phyloP scores from a whole-genome alignment of 2,797 vertebrate genomes.

The Sebastes steindachneri region DNA sequence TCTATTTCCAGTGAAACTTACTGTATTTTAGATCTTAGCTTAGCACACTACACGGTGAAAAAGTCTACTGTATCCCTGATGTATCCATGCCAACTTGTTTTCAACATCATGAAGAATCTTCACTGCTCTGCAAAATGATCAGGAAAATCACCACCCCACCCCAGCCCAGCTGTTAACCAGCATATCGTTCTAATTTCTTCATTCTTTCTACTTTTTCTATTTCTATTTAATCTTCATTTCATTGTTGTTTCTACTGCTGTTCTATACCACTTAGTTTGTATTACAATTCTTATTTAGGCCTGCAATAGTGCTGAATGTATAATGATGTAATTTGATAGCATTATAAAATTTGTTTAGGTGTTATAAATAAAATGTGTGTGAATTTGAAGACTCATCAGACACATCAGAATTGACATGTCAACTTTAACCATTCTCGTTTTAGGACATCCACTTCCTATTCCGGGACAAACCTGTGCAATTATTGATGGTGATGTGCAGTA shows the following conservation, averaged over 20 bases:
- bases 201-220: not conserved
- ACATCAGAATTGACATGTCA: not conserved
- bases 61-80: not conserved
- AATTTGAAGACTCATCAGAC: not conserved
- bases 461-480: constrained; percentile 85
- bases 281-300: not conserved
- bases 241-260: not conserved
- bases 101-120: not conserved
- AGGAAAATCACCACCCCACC: not conserved
- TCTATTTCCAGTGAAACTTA: not conserved
- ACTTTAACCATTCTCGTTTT: not conserved
- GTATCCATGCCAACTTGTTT: not conserved
- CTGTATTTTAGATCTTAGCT: not conserved
- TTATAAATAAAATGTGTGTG: not conserved
- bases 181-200: not conserved
- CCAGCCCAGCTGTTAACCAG: not conserved
- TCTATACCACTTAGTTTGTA: not conserved
- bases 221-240: not conserved
- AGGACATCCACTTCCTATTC: constrained; percentile 87
- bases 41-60: not conserved
- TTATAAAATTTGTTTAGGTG: not conserved
- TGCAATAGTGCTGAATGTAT: not conserved
- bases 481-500: constrained; percentile 81
- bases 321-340: not conserved
- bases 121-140: not conserved